A percentile compares a stretch with the other conserved stretches of the same genome.
Evolutionary conservation across 2,113 vertebrate species (phyloP).

Genomic region (Barbus barbus): DNA sequence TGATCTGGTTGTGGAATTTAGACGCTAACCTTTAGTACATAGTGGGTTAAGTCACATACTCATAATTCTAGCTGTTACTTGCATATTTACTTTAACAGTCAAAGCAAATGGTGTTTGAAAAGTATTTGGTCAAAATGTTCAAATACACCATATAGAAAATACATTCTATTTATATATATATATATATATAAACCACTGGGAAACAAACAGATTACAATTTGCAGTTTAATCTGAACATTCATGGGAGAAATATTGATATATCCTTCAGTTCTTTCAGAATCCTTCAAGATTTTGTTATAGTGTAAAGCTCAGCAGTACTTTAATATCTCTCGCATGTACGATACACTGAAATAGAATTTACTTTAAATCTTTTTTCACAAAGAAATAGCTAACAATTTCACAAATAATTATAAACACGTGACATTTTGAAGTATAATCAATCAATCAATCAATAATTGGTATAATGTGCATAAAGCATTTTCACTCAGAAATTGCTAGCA

Average conservation of each 20-base stretch:
- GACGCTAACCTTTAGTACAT: conserved; percentile 47
- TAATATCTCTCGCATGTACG: not conserved
- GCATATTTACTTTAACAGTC: not conserved
- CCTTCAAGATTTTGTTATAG: not conserved
- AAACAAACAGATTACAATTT: not conserved
- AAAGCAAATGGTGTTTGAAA: not conserved
- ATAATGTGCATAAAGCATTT: too few relatives aligned
- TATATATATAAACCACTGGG: not conserved
- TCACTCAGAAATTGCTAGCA: too few relatives aligned
- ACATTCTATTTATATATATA: not conserved
- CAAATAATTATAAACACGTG: too few relatives aligned
- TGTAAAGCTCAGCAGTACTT: not conserved
- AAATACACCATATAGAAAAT: not conserved
- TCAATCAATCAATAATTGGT: too few relatives aligned
- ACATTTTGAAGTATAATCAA: too few relatives aligned
- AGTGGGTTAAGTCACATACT: conserved; percentile 42
- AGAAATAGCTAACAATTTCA: not conserved
- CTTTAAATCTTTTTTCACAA: too few relatives aligned
- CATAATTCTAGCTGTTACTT: conserved; percentile 43
- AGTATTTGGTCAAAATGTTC: not conserved
- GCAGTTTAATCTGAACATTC: not conserved
- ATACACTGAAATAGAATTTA: not conserved
- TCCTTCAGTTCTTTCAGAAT: not conserved
- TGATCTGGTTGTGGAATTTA: conserved; percentile 59
- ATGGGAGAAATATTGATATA: not conserved